These are phyloP conservation scores for Ailurus styani DNA, from an alignment of 2,113 vertebrate species.

Conservation along the genomic window DNA sequence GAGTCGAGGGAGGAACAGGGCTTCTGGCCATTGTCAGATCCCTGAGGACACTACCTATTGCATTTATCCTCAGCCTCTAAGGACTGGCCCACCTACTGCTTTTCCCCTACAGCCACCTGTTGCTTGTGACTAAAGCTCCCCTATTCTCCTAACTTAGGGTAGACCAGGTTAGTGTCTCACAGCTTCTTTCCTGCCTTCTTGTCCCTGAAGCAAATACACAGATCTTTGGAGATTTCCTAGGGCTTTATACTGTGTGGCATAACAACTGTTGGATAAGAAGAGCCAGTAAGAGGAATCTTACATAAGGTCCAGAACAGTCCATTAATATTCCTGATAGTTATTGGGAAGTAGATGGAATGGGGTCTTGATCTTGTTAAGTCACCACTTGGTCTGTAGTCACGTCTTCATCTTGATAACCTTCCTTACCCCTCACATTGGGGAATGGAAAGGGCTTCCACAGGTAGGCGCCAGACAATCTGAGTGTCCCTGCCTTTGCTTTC, in stretches of 20 bases:
- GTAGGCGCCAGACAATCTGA: neutral
- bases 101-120: neutral
- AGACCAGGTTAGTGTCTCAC: neutral
- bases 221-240: neutral
- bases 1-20: neutral
- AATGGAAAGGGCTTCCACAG: neutral
- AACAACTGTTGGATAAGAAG: neutral
- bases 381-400: neutral
- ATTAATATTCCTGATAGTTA: neutral
- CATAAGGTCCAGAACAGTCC: neutral
- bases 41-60: neutral
- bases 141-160: neutral
- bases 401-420: neutral
- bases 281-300: neutral
- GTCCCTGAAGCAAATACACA: neutral
- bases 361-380: neutral
- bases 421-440: neutral
- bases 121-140: neutral
- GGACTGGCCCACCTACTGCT: neutral
- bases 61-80: neutral
- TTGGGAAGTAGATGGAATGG: neutral
- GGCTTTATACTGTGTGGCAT: neutral
- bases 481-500: neutral
- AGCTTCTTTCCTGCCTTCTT: neutral
- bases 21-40: neutral